Conservation (phyloP, 2,113 vertebrate species). For the Oreochromis spilurus region DNA sequence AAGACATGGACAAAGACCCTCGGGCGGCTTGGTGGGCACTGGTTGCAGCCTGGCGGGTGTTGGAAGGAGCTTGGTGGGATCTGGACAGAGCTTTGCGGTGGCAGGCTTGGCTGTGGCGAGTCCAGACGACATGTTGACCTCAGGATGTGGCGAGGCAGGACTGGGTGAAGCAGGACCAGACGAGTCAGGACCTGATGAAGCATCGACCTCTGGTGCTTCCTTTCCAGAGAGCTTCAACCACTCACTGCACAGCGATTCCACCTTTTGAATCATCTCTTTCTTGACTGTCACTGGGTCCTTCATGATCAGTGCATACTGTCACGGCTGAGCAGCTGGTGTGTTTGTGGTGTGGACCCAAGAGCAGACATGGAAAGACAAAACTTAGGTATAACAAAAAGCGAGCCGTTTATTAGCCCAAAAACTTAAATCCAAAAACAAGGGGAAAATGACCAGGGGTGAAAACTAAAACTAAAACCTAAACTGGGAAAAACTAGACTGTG, state of each 20-base stretch:
- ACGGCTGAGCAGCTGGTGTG: background rate
- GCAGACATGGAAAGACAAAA: background rate
- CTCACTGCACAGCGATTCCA: background rate
- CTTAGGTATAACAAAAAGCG: background rate
- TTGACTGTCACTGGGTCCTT: background rate
- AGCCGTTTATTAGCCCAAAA: background rate
- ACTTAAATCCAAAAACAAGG: background rate
- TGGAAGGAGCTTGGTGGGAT: too few species aligned
- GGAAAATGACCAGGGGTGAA: background rate
- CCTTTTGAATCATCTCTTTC: background rate
- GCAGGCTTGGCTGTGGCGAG: too few species aligned
- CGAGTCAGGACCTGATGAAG: too few species aligned
- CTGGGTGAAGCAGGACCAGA: too few species aligned
- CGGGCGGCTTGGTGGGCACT: too few species aligned
- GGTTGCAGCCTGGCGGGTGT: too few species aligned
- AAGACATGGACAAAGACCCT: too few species aligned
- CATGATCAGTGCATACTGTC: background rate
- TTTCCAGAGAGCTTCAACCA: background rate
- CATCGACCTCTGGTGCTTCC: background rate
- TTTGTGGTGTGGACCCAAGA: background rate
- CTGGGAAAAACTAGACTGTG: background rate
- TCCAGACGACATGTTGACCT: too few species aligned
- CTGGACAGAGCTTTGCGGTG: too few species aligned
- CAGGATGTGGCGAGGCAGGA: too few species aligned
- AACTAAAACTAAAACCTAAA: background rate